Evolutionary conservation across 2,888 invertebrate genomes (phyloP).

Genomic region (Chaitophorus viminalis): DNA sequence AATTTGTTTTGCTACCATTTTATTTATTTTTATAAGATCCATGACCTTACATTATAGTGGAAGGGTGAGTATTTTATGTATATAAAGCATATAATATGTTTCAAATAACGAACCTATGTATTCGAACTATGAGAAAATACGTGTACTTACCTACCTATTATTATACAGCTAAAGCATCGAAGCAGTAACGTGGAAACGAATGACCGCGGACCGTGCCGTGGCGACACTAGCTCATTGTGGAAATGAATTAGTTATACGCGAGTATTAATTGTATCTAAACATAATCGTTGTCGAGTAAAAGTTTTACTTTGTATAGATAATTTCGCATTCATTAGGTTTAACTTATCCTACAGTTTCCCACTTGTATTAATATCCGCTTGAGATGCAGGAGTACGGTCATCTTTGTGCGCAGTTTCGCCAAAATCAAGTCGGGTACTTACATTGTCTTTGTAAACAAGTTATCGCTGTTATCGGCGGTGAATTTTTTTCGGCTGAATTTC

Average conservation of each 20-base stretch:
- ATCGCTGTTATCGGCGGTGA: background rate
- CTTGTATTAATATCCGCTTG: background rate
- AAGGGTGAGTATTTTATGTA: too few species aligned
- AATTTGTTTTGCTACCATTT: constrained; percentile 20
- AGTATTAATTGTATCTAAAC: too few species aligned
- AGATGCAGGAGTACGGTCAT: background rate
- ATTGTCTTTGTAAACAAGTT: background rate
- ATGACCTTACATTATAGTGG: background rate
- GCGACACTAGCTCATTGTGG: background rate
- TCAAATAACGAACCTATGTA: too few species aligned
- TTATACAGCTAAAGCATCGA: background rate
- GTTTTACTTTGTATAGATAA: background rate
- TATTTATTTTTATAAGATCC: constrained; percentile 13
- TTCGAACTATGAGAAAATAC: too few species aligned
- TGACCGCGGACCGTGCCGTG: background rate
- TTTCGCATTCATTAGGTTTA: background rate
- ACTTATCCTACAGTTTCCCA: background rate
- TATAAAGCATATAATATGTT: too few species aligned
- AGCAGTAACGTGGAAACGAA: background rate
- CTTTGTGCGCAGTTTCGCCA: background rate
- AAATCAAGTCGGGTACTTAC: background rate
- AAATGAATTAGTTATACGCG: background rate
- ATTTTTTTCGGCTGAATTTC: too few species aligned
- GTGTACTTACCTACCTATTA: too few species aligned
- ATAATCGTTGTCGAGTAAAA: background rate